Evolutionary conservation across 2,797 vertebrate genomes (phyloP), one percentile per base, ranked within the genome.

Genomic region (Percopsis omiscomaycus): DNA sequence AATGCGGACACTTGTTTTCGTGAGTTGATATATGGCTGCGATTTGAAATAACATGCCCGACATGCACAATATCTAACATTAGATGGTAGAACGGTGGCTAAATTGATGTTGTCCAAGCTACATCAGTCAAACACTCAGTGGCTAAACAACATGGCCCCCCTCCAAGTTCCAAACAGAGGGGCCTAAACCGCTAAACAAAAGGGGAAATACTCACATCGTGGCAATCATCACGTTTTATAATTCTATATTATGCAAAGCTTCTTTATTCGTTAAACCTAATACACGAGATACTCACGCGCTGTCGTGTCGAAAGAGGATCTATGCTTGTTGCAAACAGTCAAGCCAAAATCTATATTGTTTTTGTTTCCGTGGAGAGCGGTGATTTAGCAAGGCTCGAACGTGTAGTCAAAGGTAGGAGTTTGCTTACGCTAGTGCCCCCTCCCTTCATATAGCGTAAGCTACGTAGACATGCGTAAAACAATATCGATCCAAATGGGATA

Each of bases 141-240:
- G 83, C 86, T 88, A 69, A 89, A 91, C 88, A 93, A 92, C 91
- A 93, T 92, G 92, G 90, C 91, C 91, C 91, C 91, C 88, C 89
- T 90, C 86, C 88, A 89, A 84, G 88, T 87, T 61, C 86, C 90
- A 90, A 90, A 92, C 89, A 91, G 65, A 88, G 86, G 88, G 91
- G 85, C 90, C 89, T 91, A 82, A 79, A 83, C 89, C 88, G 86
- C 89, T 84, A 90, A 91, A 92, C 92, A 92, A 93, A 93, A 92
- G 91, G 85, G 88, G 85, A 88, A 88, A 90, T 71, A 85, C 81
- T 68, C 75, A 53, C 32, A 73, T 56, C 79, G 59, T 71, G 72
- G 55, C 71, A 62, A 48, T 56, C 55, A 72, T 58, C 55, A 5
- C 73, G 79, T 66, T 15, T 69, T 58, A 27, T 71, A 74, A 71